These are phyloP conservation scores for Malaclemys terrapin DNA, from an alignment of 2,113 vertebrate genomes.

Conservation along the genomic window DNA sequence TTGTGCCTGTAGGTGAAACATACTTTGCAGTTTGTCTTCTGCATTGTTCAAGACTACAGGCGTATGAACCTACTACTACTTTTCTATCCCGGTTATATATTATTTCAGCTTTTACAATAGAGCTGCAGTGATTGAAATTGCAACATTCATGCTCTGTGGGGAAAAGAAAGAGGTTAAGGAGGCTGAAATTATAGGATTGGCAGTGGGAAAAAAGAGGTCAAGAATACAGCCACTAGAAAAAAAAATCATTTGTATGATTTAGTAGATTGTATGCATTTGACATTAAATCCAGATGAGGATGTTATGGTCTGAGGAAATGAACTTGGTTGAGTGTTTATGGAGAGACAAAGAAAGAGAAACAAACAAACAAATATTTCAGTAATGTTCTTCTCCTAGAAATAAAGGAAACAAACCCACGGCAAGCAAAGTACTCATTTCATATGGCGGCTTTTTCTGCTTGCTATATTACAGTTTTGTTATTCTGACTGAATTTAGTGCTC, in stretches of 20 bases:
- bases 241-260: accelerated
- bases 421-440: slow-evolving; percentile 13
- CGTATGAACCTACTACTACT: neutral
- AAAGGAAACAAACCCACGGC: neutral
- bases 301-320: neutral
- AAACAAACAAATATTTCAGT: neutral
- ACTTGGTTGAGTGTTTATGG: neutral
- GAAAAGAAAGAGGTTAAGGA: neutral
- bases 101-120: neutral
- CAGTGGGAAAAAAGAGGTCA: neutral
- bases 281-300: neutral
- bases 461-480: slow-evolving; percentile 28
- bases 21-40: slow-evolving; percentile 8
- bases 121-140: neutral
- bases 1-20: neutral
- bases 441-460: slow-evolving; percentile 11
- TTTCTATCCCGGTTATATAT: neutral
- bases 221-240: neutral
- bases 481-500: slow-evolving; percentile 33
- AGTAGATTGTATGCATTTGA: neutral
- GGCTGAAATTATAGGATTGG: neutral
- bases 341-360: neutral
- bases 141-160: neutral
- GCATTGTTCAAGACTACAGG: neutral
- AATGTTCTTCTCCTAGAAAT: neutral